Evolutionary conservation across 1,140 invertebrate genomes (phyloP), one percentile per base, ranked within the genome.

Genomic region (Neocloeon triangulifer): DNA sequence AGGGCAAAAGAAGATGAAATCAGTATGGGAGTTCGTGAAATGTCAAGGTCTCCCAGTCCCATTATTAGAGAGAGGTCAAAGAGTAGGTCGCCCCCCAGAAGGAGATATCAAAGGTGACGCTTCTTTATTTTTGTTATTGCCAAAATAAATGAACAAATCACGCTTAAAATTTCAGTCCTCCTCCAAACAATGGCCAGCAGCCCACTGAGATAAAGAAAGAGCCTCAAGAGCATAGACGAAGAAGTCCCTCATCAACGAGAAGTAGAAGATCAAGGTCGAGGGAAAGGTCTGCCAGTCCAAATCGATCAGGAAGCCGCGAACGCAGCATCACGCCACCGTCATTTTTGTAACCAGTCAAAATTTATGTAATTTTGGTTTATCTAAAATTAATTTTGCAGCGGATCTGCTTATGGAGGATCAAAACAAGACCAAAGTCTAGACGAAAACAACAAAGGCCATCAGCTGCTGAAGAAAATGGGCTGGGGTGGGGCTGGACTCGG

Each of bases 381-480:
- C 12, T 8, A 23, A 23, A 8, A 23, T n/a, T 5, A 34, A 33
- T 35, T 38, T 41, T 36, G 39, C 34, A 55, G 51, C 37, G 58
- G 48, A 38, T 55, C 52, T 23, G 58, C 44, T 25, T 60, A 52
- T 34, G 32, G 32, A 43, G 62, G 52, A 35, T 53, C 59, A 46
- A 48, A 46, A 6, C 53, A 58, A 35, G 66, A 71, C 42, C 48
- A 47, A 33, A 51, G 55, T 35, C 46, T 88, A 6, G 79, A 84
- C 43, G 70, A 80, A 41, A 73, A 67, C 18, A 96, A 95, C 53
- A 94, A 92, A 53, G 89, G 91, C 0, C 88, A 95, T 57, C 85
- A 94, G 52, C 67, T 96, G 54, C 56, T 95, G 19, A 79, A 73
- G 48, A 89, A 89, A 58, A 95, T 95, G 86, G 89, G 89, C 7